Conservation (phyloP, 1,140 invertebrate species). For the Odontomachus brunneus region DNA sequence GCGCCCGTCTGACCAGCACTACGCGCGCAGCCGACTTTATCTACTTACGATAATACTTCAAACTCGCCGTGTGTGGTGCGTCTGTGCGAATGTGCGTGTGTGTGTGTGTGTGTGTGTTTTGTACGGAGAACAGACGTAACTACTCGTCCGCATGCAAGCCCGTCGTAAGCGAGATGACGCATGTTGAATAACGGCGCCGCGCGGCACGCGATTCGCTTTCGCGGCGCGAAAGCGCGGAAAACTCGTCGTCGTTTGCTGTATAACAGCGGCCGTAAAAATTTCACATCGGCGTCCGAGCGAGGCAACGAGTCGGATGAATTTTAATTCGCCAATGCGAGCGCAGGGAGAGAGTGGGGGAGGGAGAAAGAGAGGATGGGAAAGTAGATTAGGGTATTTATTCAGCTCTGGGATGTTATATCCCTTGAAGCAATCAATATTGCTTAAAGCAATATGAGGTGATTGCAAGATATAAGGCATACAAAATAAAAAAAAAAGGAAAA, state of each 20-base stretch:
- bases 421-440: too few species aligned
- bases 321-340: too few species aligned
- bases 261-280: not conserved
- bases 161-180: constrained; percentile 15
- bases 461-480: too few species aligned
- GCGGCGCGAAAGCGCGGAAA: not conserved
- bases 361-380: too few species aligned
- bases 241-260: not conserved
- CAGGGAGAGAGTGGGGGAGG: too few species aligned
- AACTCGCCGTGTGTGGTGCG: not conserved
- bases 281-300: not conserved
- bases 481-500: too few species aligned
- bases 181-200: constrained; percentile 22
- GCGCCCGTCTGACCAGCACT: constrained; percentile 2
- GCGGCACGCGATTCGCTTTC: constrained; percentile 23
- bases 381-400: too few species aligned
- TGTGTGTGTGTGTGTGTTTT: too few species aligned
- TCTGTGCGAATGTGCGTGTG: too few species aligned
- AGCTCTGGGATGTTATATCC: too few species aligned
- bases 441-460: too few species aligned
- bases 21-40: constrained; percentile 22
- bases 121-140: constrained; percentile 19
- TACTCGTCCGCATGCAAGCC: constrained; percentile 30
- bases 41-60: constrained; percentile 51
- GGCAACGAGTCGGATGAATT: too few species aligned